A percentile compares a stretch with the other conserved stretches of the same genome.
phyloP scores from a whole-genome alignment of 1,140 invertebrate species.

The Metaphire vulgaris region DNA sequence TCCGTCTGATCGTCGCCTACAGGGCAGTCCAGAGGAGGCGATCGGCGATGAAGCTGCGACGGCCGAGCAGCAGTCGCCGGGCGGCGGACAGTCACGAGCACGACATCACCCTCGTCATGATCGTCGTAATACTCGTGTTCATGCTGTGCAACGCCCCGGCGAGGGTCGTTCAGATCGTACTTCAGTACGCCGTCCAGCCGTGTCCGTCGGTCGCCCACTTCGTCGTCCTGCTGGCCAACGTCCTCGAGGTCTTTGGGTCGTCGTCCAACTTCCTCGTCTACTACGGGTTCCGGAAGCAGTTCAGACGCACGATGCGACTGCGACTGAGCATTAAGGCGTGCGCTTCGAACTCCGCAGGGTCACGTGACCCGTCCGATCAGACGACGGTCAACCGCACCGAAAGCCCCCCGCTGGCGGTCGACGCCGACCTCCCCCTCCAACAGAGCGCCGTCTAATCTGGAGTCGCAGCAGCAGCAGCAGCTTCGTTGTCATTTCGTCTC shows the following conservation, averaged over 20 bases:
- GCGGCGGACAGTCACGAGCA: conserved; percentile 6
- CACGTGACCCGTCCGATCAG: background rate
- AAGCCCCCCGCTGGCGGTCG: background rate
- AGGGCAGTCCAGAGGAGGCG: conserved; percentile 5
- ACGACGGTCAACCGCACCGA: background rate
- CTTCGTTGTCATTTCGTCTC: too few relatives aligned
- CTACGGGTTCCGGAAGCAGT: conserved; percentile 24
- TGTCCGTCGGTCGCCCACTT: conserved; percentile 4
- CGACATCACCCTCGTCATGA: conserved; percentile 28
- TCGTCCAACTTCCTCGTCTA: conserved; percentile 28
- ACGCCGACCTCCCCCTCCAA: background rate
- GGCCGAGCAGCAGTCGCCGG: too few relatives aligned
- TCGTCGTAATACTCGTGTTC: conserved; percentile 24
- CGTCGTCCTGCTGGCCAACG: conserved; percentile 8
- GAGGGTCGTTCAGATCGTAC: conserved; percentile 24
- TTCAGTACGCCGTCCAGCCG: conserved; percentile 3
- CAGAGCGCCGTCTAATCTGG: background rate
- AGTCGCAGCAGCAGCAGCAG: background rate
- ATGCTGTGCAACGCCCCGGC: conserved; percentile 25
- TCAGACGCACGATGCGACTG: conserved; percentile 10
- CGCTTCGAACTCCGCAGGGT: background rate
- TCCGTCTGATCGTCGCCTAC: conserved; percentile 20
- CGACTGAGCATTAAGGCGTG: background rate
- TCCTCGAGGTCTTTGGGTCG: conserved; percentile 22
- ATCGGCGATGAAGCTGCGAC: conserved; percentile 1